Percentiles rank a stretch among this genome's conserved stretches.
These are phyloP conservation scores for Azorinus chamasolen DNA, from an alignment of 2,888 invertebrate species.

Conservation along the genomic window DNA sequence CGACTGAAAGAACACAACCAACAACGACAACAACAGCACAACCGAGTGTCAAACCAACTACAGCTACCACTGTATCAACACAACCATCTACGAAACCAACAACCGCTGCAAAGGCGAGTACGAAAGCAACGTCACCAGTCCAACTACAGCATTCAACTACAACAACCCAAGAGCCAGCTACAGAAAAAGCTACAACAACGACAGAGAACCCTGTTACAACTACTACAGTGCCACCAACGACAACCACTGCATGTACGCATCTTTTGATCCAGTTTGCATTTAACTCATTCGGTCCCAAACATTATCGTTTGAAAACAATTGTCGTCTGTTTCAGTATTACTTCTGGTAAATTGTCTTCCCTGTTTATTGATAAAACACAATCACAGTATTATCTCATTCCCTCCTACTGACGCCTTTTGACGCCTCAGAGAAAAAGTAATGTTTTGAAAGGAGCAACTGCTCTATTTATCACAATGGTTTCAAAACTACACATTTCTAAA, in stretches of 20 bases:
- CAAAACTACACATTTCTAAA: too few relatives aligned
- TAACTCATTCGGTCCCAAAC: too few relatives aligned
- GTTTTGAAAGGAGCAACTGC: too few relatives aligned
- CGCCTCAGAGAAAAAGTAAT: too few relatives aligned
- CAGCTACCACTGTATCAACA: not conserved
- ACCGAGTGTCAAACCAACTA: not conserved
- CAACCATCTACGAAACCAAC: not conserved
- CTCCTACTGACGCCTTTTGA: too few relatives aligned
- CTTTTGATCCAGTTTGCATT: too few relatives aligned
- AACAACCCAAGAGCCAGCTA: conserved; percentile 1
- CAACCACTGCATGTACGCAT: not conserved
- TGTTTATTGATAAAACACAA: too few relatives aligned
- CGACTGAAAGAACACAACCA: conserved; percentile 1
- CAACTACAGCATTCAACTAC: not conserved
- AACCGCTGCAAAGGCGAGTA: not conserved
- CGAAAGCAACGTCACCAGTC: not conserved
- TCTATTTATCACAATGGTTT: too few relatives aligned
- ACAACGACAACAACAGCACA: not conserved
- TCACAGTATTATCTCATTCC: too few relatives aligned
- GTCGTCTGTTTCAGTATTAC: too few relatives aligned
- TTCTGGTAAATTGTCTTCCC: too few relatives aligned
- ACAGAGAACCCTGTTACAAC: not conserved
- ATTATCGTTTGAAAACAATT: too few relatives aligned
- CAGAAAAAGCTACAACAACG: conserved; percentile 1
- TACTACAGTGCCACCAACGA: not conserved